These are phyloP conservation scores for Polyploca ridens DNA, from an alignment of 2,888 invertebrate genomes.

Conservation along the genomic window DNA sequence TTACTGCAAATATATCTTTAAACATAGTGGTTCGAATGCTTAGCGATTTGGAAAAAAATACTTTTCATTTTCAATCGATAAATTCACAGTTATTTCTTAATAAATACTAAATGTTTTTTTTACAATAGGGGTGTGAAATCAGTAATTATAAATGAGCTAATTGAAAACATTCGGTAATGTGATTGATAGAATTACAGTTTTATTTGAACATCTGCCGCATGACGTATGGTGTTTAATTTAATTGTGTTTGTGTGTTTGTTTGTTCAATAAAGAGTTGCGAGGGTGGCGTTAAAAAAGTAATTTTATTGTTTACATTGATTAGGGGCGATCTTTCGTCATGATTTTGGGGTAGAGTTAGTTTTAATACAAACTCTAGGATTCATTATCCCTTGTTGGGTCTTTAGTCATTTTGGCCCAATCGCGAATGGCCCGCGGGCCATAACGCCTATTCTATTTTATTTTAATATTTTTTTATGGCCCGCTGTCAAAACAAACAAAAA, in stretches of 20 bases:
- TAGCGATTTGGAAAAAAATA: constrained; percentile 23
- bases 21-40: constrained; percentile 18
- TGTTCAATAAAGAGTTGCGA: constrained; percentile 41
- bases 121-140: neutral
- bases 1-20: constrained; percentile 8
- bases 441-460: no score
- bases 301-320: constrained; percentile 28
- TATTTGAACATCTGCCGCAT: constrained; percentile 71
- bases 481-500: no score
- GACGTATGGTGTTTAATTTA: constrained; percentile 48
- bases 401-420: no score
- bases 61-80: neutral
- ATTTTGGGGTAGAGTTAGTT: neutral
- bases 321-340: constrained; percentile 22
- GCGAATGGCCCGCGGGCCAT: no score
- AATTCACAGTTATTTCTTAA: neutral
- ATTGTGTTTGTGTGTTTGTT: constrained; percentile 54
- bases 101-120: neutral
- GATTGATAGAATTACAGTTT: constrained; percentile 57
- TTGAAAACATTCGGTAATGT: constrained; percentile 48
- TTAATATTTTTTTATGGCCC: no score
- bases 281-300: constrained; percentile 27
- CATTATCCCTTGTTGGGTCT: no score
- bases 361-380: neutral
- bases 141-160: constrained; percentile 19